A percentile compares a stretch with the other conserved stretches of the same genome.
These are phyloP conservation scores for Oncorhynchus nerka DNA, from an alignment of 2,113 vertebrate species.

Conservation along the genomic window DNA sequence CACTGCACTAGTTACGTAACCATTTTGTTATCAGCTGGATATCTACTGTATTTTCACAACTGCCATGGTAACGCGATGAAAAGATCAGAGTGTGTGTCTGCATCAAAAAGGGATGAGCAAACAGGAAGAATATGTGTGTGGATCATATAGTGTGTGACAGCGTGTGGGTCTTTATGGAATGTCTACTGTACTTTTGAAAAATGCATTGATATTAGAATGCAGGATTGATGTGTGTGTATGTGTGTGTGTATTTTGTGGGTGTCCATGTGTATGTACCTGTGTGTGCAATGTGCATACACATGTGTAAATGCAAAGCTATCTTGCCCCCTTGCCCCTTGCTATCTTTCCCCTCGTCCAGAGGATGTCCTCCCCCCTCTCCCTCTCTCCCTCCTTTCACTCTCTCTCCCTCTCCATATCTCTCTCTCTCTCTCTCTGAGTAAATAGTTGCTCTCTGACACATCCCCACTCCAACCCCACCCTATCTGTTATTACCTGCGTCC, in stretches of 20 bases:
- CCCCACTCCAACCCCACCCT: slow-evolving; percentile 20
- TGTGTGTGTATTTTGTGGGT: background rate
- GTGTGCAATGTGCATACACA: background rate
- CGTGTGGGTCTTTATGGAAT: background rate
- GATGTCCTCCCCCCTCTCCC: background rate
- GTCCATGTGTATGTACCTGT: too few relatives aligned
- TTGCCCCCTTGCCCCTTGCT: background rate
- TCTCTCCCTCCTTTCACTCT: too few relatives aligned
- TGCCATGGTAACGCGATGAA: slow-evolving; percentile 69
- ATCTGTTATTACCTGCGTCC: background rate
- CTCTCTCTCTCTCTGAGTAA: too few relatives aligned
- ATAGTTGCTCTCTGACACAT: slow-evolving; percentile 35
- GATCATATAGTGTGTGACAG: background rate
- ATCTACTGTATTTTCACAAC: slow-evolving; percentile 62
- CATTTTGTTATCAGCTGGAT: slow-evolving; percentile 74
- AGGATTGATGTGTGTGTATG: slow-evolving; percentile 4
- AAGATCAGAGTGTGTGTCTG: slow-evolving; percentile 38
- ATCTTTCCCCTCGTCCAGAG: slow-evolving; percentile 7
- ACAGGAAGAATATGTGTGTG: background rate
- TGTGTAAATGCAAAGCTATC: background rate
- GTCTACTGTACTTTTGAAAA: too few relatives aligned
- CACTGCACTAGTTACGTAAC: slow-evolving; percentile 73
- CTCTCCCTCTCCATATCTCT: background rate
- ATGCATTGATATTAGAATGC: background rate
- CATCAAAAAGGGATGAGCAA: slow-evolving; percentile 2